Base-by-base conservation (phyloP, 92 coral and sea anemone genomes). In the Hydrozoanthus gracilis region DNA sequence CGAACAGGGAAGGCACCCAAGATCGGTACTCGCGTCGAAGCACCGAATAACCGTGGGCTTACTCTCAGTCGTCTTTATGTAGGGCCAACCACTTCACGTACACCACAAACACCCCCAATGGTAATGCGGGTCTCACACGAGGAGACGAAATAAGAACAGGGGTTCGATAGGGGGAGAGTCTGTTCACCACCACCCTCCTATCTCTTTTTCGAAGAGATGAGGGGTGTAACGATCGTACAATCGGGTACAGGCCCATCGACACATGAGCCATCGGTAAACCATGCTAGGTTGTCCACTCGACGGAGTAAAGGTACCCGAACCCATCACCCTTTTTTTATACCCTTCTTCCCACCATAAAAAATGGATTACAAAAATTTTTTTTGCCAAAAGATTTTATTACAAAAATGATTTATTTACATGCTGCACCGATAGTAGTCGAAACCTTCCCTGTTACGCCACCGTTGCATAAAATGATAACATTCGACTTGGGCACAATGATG, bases 161-260 rank as follows among this genome's bases (percentile, higher is more conserved):
- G 67, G 67, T 61, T 61, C 67, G 67, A 61, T 61, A 61, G 67
- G 67, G 67, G 67, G 67, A 61, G 67, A 61, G 67, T 61, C 67
- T 20, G 67, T 61, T 20, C 67, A 61, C 67, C 67, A 61, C 67
- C 67, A 61, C 67, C 67, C 67, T 61, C 67, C 67, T 61, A 61
- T 61, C 67, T 61, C 67, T 61, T 61, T 61, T 61, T 61, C 67
- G 67, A 61, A 61, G 67, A 61, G 67, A 61, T 0, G 67, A 61
- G 67, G 67, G 67, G 67, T 20, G 67, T 61, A 61, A 61, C 67
- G 67, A n/a, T n/a, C n/a, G n/a, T n/a, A n/a, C n/a, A n/a, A n/a
- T n/a, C n/a, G n/a, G n/a, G n/a, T n/a, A n/a, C n/a, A n/a, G n/a
- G n/a, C n/a, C n/a, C n/a, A n/a, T n/a, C n/a, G n/a, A n/a, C n/a